Evolutionary conservation across 2,113 vertebrate species (phyloP).

Genomic region (Rhipidura dahli): DNA sequence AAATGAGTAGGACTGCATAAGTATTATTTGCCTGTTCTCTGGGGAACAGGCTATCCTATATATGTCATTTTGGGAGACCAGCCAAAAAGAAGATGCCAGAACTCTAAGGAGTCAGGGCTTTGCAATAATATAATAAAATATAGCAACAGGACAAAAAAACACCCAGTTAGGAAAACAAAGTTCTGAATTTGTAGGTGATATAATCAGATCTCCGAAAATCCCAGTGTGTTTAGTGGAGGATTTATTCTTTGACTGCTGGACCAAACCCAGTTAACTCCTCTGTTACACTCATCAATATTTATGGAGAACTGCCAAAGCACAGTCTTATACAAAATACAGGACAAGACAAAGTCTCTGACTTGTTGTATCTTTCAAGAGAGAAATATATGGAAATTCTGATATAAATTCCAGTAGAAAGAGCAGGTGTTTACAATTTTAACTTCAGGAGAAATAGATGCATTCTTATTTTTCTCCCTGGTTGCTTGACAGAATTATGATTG

Average conservation of each 20-base stretch:
- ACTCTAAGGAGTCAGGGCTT: background rate
- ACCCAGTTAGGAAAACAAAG: background rate
- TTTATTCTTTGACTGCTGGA: conserved; percentile 41
- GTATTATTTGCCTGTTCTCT: background rate
- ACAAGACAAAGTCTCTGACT: background rate
- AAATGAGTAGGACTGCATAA: background rate
- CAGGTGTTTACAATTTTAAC: conserved; percentile 39
- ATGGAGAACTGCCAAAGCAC: background rate
- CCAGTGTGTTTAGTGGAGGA: background rate
- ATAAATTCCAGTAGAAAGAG: background rate
- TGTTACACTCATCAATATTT: conserved; percentile 52
- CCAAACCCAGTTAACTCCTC: conserved; percentile 47
- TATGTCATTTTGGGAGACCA: background rate
- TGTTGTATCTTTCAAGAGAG: background rate
- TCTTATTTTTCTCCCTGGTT: conserved; percentile 6
- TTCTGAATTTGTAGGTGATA: conserved; percentile 34
- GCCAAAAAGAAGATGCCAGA: conserved; percentile 41
- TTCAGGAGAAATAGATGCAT: conserved; percentile 35
- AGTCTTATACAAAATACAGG: background rate
- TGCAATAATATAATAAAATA: conserved; percentile 3
- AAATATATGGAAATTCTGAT: background rate
- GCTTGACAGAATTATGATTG: background rate
- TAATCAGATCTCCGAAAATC: conserved; percentile 32
- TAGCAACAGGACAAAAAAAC: background rate
- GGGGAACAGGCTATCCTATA: background rate